phyloP scores from a whole-genome alignment of 2,113 vertebrate species.

The Etia nguti region DNA sequence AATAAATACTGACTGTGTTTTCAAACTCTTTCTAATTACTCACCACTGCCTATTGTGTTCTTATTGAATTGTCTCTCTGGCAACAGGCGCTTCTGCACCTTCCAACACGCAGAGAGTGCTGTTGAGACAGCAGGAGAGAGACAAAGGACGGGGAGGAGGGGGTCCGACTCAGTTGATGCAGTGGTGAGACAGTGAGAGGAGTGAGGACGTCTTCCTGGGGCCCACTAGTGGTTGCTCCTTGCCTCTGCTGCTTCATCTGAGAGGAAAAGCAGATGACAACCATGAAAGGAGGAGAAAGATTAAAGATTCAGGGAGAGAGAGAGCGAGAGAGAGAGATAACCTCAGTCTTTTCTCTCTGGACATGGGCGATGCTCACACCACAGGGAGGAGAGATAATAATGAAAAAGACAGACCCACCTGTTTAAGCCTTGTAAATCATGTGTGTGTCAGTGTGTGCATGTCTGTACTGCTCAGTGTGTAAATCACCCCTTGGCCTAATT shows the following conservation, averaged over 20 bases:
- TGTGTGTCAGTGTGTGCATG: not conserved
- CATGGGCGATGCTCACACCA: not conserved
- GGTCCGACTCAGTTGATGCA: not conserved
- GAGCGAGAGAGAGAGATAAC: not conserved
- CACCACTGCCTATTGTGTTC: not conserved
- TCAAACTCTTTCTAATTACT: conserved; percentile 1
- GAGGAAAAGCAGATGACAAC: conserved; percentile 4
- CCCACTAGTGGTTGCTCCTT: conserved; percentile 44
- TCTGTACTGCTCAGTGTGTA: conserved; percentile 19
- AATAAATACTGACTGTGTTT: not conserved
- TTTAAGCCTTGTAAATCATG: conserved; percentile 19
- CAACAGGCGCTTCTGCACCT: conserved; percentile 4
- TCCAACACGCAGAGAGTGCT: not conserved
- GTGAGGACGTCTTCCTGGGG: conserved; percentile 23
- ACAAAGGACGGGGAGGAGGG: not conserved
- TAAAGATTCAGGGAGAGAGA: not conserved
- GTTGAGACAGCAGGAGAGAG: not conserved
- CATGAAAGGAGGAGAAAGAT: not conserved
- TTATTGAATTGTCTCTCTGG: not conserved
- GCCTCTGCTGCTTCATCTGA: not conserved
- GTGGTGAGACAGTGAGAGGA: not conserved
- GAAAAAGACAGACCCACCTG: conserved; percentile 27
- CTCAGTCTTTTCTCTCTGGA: not conserved
- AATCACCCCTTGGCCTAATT: conserved; percentile 56
- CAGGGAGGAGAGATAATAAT: not conserved